A percentile compares a stretch with the other conserved stretches of the same genome.
These are phyloP conservation scores for Endomychus coccineus DNA, from an alignment of 2,888 invertebrate genomes.

Conservation along the genomic window DNA sequence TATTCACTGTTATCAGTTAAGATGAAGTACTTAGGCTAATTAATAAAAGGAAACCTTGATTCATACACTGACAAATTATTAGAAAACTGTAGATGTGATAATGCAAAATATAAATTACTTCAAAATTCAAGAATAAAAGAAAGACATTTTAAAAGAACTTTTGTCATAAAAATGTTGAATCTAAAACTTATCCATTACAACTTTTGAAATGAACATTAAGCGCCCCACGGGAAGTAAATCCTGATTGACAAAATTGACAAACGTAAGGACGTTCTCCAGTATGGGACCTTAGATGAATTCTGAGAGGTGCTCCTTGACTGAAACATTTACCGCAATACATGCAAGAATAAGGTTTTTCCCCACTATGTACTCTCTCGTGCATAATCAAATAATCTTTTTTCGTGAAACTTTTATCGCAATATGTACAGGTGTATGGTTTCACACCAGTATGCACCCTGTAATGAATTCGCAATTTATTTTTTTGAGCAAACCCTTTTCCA, in stretches of 20 bases:
- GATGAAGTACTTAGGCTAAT: no score
- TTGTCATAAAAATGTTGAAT: no score
- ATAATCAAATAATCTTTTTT: slow-evolving; percentile 28
- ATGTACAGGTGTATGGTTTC: slow-evolving; percentile 29
- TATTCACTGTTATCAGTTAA: no score
- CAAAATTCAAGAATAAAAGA: no score
- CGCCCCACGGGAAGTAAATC: slow-evolving; percentile 26
- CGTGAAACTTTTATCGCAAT: slow-evolving; percentile 31
- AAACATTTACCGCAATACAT: slow-evolving; percentile 29
- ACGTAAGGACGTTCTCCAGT: slow-evolving; percentile 29
- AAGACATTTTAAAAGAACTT: no score
- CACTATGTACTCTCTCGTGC: slow-evolving; percentile 32
- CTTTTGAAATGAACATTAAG: slow-evolving; percentile 24
- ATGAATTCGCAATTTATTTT: slow-evolving; percentile 33
- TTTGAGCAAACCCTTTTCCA: slow-evolving; percentile 36
- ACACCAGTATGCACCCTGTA: slow-evolving; percentile 31
- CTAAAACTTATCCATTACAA: no score
- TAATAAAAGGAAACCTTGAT: no score
- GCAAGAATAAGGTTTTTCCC: slow-evolving; percentile 32
- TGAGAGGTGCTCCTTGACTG: slow-evolving; percentile 26
- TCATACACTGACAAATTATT: no score
- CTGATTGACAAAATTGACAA: slow-evolving; percentile 28
- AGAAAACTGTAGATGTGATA: no score
- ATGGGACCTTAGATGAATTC: slow-evolving; percentile 26
- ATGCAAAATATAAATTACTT: no score